Evolutionary conservation across 35 echinoderm and acorn worm genomes (phyloP).

Genomic region (Heliocidaris tuberculata): DNA sequence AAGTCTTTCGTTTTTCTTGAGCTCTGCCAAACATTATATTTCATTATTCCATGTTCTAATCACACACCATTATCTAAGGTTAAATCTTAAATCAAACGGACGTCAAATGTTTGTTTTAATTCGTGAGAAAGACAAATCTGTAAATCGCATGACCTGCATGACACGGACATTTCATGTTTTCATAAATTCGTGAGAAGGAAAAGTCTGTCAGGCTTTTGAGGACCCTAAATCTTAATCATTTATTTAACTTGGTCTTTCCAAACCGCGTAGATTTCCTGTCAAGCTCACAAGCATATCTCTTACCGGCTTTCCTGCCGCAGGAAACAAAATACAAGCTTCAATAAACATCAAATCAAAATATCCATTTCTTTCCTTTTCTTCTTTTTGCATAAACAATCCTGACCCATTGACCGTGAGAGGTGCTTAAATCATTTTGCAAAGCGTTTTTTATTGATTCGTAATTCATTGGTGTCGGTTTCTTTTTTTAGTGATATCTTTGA

Average conservation of each 20-base stretch:
- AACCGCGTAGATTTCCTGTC: slow-evolving; percentile 9
- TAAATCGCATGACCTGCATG: neutral
- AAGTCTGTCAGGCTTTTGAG: neutral
- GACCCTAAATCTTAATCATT: slow-evolving; percentile 12
- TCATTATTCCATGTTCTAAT: neutral
- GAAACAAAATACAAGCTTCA: slow-evolving; percentile 3
- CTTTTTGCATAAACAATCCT: neutral
- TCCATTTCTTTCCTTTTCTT: slow-evolving; percentile 6
- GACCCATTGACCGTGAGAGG: neutral
- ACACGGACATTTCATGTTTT: slow-evolving; percentile 10
- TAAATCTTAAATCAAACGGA: neutral
- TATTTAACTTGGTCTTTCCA: neutral
- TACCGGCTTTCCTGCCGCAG: neutral
- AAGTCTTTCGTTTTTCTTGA: too few relatives aligned
- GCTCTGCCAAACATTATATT: neutral
- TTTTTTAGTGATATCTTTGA: too few relatives aligned
- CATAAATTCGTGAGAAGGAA: neutral
- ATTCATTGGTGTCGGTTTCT: neutral
- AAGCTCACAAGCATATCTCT: neutral
- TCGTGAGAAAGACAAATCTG: neutral
- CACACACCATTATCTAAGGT: neutral
- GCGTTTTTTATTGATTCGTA: neutral
- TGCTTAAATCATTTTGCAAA: neutral
- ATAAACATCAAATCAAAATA: slow-evolving; percentile 14
- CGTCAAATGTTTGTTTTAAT: neutral